These are phyloP conservation scores for Hydroisotoma schaefferi DNA, from an alignment of 2,888 invertebrate species.

Conservation along the genomic window DNA sequence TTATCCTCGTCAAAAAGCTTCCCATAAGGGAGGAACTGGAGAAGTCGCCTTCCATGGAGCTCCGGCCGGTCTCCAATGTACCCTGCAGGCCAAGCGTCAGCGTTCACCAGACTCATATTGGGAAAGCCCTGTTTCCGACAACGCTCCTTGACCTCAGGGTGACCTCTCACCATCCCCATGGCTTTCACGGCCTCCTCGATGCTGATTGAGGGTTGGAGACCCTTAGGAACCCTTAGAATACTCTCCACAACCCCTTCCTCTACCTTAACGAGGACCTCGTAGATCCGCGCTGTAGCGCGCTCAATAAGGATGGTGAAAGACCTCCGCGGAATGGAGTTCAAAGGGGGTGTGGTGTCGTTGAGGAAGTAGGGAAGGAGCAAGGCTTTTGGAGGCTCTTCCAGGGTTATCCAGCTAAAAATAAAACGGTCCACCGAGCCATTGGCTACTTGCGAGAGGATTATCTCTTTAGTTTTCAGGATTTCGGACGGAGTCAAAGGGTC, in stretches of 20 bases:
- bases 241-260: slow-evolving; percentile 2
- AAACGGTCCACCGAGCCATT: not conserved
- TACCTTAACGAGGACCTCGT: slow-evolving; percentile 5
- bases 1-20: slow-evolving; percentile 4
- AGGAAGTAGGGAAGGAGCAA: slow-evolving; percentile 10
- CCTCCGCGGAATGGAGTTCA: not conserved
- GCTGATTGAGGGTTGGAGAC: not conserved
- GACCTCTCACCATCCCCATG: not conserved
- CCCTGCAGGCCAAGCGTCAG: slow-evolving; percentile 6
- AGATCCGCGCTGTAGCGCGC: not conserved
- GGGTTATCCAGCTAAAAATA: not conserved
- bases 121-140: slow-evolving; percentile 15
- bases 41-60: not conserved
- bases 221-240: not conserved
- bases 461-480: not conserved
- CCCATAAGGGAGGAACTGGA: slow-evolving; percentile 17
- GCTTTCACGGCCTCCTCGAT: slow-evolving; percentile 2
- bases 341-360: not conserved
- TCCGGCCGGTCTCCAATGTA: not conserved
- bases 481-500: not conserved
- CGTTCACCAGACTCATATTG: slow-evolving; percentile 15
- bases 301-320: not conserved
- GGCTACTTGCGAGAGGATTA: not conserved
- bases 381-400: slow-evolving; percentile 9
- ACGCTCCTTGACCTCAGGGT: too few species aligned